phyloP scores from a whole-genome alignment of 2,797 vertebrate species.

The Ciconia nigra region DNA sequence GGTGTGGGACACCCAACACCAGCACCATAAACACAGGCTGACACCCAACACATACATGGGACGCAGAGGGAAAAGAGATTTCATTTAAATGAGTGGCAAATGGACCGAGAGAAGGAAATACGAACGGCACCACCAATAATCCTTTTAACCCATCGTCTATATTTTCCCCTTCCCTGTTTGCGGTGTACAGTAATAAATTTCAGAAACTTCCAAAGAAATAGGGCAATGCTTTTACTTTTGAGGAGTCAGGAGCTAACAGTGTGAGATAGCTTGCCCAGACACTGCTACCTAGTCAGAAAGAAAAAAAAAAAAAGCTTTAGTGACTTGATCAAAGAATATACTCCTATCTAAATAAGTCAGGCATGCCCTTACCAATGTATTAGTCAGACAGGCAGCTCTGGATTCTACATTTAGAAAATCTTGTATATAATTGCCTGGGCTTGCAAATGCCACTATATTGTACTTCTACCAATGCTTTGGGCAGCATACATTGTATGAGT shows the following conservation, averaged over 20 bases:
- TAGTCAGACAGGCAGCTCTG: constrained; percentile 1
- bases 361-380: neutral
- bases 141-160: neutral
- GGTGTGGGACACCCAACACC: neutral
- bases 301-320: neutral
- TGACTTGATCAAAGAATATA: neutral
- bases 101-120: neutral
- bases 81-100: neutral
- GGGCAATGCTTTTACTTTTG: neutral
- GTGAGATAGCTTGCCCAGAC: neutral
- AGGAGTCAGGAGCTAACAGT: neutral
- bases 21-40: neutral
- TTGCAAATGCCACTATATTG: neutral
- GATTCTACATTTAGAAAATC: constrained; percentile 1
- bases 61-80: neutral
- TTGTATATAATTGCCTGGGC: constrained; percentile 6
- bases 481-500: neutral
- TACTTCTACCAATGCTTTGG: neutral
- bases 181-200: neutral
- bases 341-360: constrained; percentile 1
- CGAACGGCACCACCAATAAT: neutral
- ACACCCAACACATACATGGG: neutral
- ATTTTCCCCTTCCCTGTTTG: neutral
- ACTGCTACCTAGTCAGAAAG: neutral
- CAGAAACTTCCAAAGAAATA: neutral